Evolutionary conservation across 2,113 vertebrate genomes (phyloP), one percentile per base, ranked within the genome.

Genomic region (Bubo blakistoni): DNA sequence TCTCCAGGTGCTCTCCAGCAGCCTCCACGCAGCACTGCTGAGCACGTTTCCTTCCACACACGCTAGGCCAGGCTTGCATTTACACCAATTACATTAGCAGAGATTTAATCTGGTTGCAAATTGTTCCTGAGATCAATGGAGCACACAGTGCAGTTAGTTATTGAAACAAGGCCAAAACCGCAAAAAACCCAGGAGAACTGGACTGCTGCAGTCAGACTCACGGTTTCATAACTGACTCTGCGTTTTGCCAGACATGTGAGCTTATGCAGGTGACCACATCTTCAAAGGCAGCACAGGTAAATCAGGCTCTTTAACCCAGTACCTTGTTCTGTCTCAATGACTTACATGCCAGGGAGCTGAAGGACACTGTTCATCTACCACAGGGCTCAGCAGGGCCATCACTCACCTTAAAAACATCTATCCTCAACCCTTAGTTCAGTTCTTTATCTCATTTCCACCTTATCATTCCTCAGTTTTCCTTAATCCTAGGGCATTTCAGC

Each of bases 21-120:
- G 57, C 46, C 44, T 3, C 0, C 29, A 3, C 1, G 0, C 18
- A 32, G 49, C 67, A 3, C 61, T 21, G 25, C 81, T 4, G 2
- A 70, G 42, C 57, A 42, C 18, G 0, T 22, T 38, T 22, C 83
- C 52, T 26, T 30, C 46, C 19, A 19, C 30, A 7, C 2, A 4
- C 2, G 2, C 66, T 17, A 42, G 55, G 61, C 52, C 36, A 72
- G 21, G 57, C 51, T 58, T 32, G 47, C 55, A 10, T 26, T 83
- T 76, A 8, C 83, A 58, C 58, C 76, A 66, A 30, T 80, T 52
- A 74, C 61, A 32, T 74, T 76, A 86, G 57, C 51, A 86, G 76
- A 54, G 58, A 49, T 69, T 63, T 88, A 49, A 71, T 58, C 62
- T 67, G 52, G 18, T 55, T 80, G 32, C 80, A 86, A 67, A 67